Base-by-base conservation (phyloP, 2,888 invertebrate species). In the Philaethria dido region DNA sequence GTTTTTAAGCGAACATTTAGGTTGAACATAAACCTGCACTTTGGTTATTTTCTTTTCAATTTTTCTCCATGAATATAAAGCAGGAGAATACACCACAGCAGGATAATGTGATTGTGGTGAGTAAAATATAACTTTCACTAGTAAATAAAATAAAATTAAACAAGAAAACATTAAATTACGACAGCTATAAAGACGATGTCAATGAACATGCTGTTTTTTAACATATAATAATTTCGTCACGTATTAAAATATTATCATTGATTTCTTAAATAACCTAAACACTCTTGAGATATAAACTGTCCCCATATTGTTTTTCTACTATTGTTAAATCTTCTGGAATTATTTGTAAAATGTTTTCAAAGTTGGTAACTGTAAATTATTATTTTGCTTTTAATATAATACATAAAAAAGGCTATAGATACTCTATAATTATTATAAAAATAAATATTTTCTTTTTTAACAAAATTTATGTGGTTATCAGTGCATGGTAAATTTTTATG, bases 31-130 rank as follows among this genome's bases (percentile, higher is more conserved):
- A 70, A 72, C 78, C 78, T 83, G 81, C 82, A 80, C 78, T 85
- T 87, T 84, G 80, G 85, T 86, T 85, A 83, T 80, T 81, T 81
- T 83, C 18, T 68, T 79, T 74, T 74, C 76, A 78, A 81, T 76
- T 79, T 85, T 78, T 77, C 72, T 73, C 69, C 75, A 71, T 81
- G 81, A 78, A 80, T 81, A 69, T 66, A 50, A 74, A 69, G 70
- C 64, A 77, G 73, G 78, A 84, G 81, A 82, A 78, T 71, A 75
- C 65, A 73, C 73, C 74, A 73, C 76, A 65, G 60, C 74, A 81
- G 86, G 85, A 86, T 87, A 85, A 87, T 87, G 89, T 89, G 90
- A 79, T 77, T 80, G 85, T 89, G 91, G 92, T 91, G 86, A 65
- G 91, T 90, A 86, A 22, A 16, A 61, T 20, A 45, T 45, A 18